Conservation (phyloP, 2,113 vertebrate species). For the Tricholaema leucomelas region DNA sequence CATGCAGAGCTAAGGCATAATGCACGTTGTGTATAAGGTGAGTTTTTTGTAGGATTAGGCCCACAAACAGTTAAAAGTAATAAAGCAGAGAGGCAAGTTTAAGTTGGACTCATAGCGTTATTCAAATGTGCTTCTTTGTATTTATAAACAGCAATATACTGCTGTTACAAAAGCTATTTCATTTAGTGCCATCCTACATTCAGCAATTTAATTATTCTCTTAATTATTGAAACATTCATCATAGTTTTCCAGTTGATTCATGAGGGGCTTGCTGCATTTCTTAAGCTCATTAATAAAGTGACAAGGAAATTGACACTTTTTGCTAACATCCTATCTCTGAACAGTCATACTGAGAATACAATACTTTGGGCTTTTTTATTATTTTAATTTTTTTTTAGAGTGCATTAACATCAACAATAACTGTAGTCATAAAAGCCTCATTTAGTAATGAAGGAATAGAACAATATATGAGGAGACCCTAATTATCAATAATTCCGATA, state of each 20-base stretch:
- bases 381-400: conserved; percentile 20
- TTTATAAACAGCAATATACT: conserved; percentile 56
- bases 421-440: conserved; percentile 34
- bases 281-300: conserved; percentile 54
- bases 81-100: not conserved
- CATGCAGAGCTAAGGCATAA: not conserved
- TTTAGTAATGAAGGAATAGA: conserved; percentile 18
- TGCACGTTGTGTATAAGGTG: fast-evolving
- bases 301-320: conserved; percentile 30
- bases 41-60: not conserved
- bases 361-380: not conserved
- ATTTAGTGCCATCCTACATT: conserved; percentile 56
- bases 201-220: conserved; percentile 71
- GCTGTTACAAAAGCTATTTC: conserved; percentile 43
- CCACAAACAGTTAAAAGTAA: not conserved
- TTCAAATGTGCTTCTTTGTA: conserved; percentile 48
- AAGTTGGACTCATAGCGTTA: not conserved
- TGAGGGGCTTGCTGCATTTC: conserved; percentile 60
- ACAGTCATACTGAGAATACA: not conserved
- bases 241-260: conserved; percentile 67
- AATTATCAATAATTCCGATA: conserved; percentile 58
- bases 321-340: not conserved
- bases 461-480: conserved; percentile 34
- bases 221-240: conserved; percentile 72
- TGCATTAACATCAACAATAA: conserved; percentile 40